These are phyloP conservation scores for Busseola fusca DNA, from an alignment of 2,888 invertebrate genomes.

Conservation along the genomic window DNA sequence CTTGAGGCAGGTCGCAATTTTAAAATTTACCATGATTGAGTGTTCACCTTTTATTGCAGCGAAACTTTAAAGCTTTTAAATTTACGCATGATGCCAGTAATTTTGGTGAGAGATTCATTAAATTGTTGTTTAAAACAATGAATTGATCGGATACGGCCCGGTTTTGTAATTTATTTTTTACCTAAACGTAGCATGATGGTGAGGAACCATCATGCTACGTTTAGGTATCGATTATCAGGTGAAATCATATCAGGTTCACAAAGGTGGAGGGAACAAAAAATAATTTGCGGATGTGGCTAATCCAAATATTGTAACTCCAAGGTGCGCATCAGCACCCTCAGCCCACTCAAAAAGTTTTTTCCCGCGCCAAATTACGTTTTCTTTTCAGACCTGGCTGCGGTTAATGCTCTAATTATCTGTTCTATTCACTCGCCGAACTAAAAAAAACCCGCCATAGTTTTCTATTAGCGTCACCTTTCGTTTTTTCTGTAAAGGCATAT, in stretches of 20 bases:
- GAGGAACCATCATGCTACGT: neutral
- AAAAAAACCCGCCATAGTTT: slow-evolving; percentile 71
- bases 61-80: slow-evolving; percentile 76
- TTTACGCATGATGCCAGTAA: slow-evolving; percentile 73
- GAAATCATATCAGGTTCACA: slow-evolving; percentile 27
- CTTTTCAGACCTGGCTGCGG: slow-evolving; percentile 59
- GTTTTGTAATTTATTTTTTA: slow-evolving; percentile 54
- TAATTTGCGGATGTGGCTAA: slow-evolving; percentile 52
- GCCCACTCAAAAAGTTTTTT: slow-evolving; percentile 31
- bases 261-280: slow-evolving; percentile 15
- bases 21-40: slow-evolving; percentile 84
- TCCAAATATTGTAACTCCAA: slow-evolving; percentile 33
- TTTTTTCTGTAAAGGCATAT: slow-evolving; percentile 79
- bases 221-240: slow-evolving; percentile 21
- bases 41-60: slow-evolving; percentile 78
- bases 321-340: neutral
- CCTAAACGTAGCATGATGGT: slow-evolving; percentile 41
- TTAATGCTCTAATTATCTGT: slow-evolving; percentile 76
- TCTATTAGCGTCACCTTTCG: slow-evolving; percentile 77
- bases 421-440: slow-evolving; percentile 67
- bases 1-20: slow-evolving; percentile 85
- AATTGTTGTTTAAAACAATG: slow-evolving; percentile 78
- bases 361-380: slow-evolving; percentile 50
- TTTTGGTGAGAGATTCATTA: slow-evolving; percentile 72
- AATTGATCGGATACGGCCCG: slow-evolving; percentile 56